phyloP scores from a whole-genome alignment of 2,888 invertebrate species.

The Piscicola geometra region DNA sequence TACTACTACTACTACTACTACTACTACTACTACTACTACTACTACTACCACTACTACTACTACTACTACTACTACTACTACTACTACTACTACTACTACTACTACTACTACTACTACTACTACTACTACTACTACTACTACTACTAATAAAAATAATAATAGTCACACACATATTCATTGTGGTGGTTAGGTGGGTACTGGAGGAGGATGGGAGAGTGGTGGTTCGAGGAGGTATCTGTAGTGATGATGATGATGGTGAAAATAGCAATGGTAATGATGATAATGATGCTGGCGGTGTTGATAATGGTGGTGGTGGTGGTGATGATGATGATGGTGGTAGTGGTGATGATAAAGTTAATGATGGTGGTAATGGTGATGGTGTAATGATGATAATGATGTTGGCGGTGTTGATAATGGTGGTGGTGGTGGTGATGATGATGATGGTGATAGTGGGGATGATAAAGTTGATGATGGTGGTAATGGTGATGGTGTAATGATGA shows the following conservation, averaged over 20 bases:
- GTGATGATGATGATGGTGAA: background rate
- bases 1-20: too few relatives aligned
- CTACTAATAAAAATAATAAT: background rate
- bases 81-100: too few relatives aligned
- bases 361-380: conserved; percentile 1
- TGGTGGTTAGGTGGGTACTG: background rate
- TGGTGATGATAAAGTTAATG: background rate
- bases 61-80: too few relatives aligned
- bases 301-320: background rate
- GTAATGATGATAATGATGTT: too few relatives aligned
- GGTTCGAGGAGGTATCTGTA: background rate
- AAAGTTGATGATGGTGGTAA: background rate
- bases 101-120: too few relatives aligned
- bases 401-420: background rate
- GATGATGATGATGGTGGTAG: background rate
- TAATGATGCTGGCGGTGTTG: background rate
- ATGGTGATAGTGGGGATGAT: background rate
- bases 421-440: background rate
- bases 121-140: too few relatives aligned
- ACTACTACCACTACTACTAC: too few relatives aligned
- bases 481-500: background rate
- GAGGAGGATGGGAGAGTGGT: too few relatives aligned
- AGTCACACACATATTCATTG: background rate
- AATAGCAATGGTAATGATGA: background rate
- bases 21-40: too few relatives aligned